Evolutionary conservation across 2,888 invertebrate genomes (phyloP).

Genomic region (Timandra comae): DNA sequence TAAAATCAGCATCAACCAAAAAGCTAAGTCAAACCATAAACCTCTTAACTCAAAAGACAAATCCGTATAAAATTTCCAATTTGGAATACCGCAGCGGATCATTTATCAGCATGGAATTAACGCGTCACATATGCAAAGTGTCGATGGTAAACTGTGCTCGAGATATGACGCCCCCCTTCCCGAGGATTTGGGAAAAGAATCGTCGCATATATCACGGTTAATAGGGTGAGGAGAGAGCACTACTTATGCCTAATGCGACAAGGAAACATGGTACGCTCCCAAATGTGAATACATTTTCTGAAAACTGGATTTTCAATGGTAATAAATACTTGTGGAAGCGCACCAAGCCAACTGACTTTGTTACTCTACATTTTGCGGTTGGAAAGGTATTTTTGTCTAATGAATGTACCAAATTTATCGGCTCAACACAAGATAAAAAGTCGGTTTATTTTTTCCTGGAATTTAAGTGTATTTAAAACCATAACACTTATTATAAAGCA

Average conservation of each 20-base stretch:
- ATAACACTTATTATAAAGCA: too few species aligned
- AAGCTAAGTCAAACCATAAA: conserved; percentile 5
- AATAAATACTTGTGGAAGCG: conserved; percentile 61
- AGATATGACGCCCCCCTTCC: conserved; percentile 65
- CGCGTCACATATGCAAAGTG: conserved; percentile 51
- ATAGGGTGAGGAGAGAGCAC: conserved; percentile 75
- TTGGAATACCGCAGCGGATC: conserved; percentile 44
- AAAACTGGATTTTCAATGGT: conserved; percentile 61
- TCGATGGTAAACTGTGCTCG: conserved; percentile 51
- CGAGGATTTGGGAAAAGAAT: conserved; percentile 71
- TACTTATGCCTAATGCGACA: conserved; percentile 76
- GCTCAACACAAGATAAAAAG: too few species aligned
- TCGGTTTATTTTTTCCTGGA: too few species aligned
- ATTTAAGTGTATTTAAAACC: too few species aligned
- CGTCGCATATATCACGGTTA: conserved; percentile 74
- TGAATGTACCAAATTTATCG: too few species aligned
- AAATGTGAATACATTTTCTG: conserved; percentile 61
- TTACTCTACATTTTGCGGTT: not conserved
- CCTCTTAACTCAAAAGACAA: too few species aligned
- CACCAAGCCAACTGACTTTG: conserved; percentile 31
- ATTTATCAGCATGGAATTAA: conserved; percentile 68
- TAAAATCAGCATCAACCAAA: too few species aligned
- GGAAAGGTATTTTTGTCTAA: not conserved
- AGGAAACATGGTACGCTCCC: conserved; percentile 67
- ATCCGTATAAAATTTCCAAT: conserved; percentile 45